Percentiles rank a stretch among this genome's conserved stretches.
These are phyloP conservation scores for Maniola jurtina DNA, from an alignment of 1,140 invertebrate species.

Conservation along the genomic window DNA sequence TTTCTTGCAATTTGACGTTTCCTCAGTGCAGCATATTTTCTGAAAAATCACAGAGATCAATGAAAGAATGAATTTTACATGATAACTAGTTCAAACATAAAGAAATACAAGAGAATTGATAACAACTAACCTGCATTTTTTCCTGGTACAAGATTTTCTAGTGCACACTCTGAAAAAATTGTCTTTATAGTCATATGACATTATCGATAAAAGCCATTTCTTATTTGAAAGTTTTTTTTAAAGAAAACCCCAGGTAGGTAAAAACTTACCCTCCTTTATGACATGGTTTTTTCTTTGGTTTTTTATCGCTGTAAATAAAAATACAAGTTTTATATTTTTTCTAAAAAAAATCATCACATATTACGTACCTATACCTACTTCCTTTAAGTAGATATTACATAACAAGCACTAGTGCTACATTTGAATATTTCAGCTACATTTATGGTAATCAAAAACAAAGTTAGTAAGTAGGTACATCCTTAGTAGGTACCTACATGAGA, in stretches of 20 bases:
- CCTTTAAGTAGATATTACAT: background rate
- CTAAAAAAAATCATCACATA: background rate
- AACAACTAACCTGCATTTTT: constrained; percentile 53
- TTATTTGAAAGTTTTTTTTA: constrained; percentile 6
- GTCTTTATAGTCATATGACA: background rate
- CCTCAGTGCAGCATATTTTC: constrained; percentile 41
- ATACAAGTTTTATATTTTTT: background rate
- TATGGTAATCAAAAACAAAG: too few relatives aligned
- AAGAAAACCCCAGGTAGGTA: background rate
- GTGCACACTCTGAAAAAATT: constrained; percentile 50
- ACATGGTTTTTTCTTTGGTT: constrained; percentile 35
- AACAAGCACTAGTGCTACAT: too few relatives aligned
- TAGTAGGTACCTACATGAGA: too few relatives aligned
- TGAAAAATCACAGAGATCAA: constrained; percentile 11
- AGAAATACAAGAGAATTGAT: constrained; percentile 15
- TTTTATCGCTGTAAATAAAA: constrained; percentile 34
- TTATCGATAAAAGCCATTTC: background rate
- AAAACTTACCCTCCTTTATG: constrained; percentile 51
- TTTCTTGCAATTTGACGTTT: constrained; percentile 28
- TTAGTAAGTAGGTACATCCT: too few relatives aligned
- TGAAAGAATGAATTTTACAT: background rate
- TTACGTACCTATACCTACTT: too few relatives aligned
- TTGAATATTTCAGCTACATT: too few relatives aligned
- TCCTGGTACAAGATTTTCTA: constrained; percentile 48
- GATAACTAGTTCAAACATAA: background rate